These are phyloP conservation scores for Xyrauchen texanus DNA, from an alignment of 2,113 vertebrate species.

Conservation along the genomic window DNA sequence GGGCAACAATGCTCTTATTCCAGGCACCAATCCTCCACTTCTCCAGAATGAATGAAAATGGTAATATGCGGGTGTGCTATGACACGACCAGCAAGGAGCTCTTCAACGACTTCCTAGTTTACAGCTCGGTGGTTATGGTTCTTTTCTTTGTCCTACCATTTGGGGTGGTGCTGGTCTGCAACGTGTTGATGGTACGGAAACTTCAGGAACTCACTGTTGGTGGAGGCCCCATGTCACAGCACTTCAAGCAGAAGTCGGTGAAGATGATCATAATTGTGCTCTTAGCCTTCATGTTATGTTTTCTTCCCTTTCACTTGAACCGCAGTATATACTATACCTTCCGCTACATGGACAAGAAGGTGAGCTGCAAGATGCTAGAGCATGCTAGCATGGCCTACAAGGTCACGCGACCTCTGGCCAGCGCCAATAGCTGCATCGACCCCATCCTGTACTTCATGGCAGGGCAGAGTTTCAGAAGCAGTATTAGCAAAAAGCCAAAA, in stretches of 20 bases:
- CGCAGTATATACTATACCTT: conserved; percentile 92
- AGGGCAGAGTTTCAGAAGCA: conserved; percentile 78
- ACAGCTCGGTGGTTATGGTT: not conserved
- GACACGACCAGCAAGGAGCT: too few relatives aligned
- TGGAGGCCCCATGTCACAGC: conserved; percentile 67
- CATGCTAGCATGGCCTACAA: conserved; percentile 90
- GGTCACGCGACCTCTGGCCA: conserved; percentile 88
- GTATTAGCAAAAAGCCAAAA: conserved; percentile 49
- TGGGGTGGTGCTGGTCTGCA: conserved; percentile 84
- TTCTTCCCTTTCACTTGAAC: conserved; percentile 93
- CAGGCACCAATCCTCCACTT: too few relatives aligned
- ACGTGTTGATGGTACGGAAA: conserved; percentile 84
- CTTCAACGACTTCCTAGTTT: too few relatives aligned
- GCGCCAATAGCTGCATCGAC: conserved; percentile 93
- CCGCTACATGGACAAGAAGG: conserved; percentile 77
- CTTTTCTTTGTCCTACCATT: conserved; percentile 89
- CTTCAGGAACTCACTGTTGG: conserved; percentile 76
- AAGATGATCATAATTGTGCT: conserved; percentile 93
- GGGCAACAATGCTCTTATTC: too few relatives aligned
- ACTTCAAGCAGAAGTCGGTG: conserved; percentile 88
- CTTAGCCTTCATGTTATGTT: conserved; percentile 87
- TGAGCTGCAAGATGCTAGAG: conserved; percentile 83
- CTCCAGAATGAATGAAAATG: too few relatives aligned
- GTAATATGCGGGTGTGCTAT: too few relatives aligned
- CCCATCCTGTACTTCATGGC: conserved; percentile 93